Base-by-base conservation (phyloP, 2,113 vertebrate species). In the Marmota monax region DNA sequence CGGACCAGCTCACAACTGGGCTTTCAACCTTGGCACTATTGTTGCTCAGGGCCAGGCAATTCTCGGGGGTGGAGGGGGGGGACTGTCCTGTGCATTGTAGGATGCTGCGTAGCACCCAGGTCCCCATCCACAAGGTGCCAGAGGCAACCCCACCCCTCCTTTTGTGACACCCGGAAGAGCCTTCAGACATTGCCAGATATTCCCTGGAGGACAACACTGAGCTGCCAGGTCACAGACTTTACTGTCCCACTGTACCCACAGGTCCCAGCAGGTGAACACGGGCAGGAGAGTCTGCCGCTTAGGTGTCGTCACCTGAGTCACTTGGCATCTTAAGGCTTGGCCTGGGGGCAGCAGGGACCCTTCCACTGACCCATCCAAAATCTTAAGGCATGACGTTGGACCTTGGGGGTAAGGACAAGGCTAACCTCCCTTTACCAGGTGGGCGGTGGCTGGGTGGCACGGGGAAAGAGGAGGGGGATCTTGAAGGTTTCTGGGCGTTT, bases 401-500 rank as follows among this genome's bases (percentile, higher is more conserved):
- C 51, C 61, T 77, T 6, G 61, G 27, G 80, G 67, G 80, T 5
- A 34, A 18, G 22, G 63, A 42, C 6, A 2, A 63, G 32, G 51
- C 51, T 63, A n/a, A 48, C 20, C 2, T 23, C 29, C 5, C 20
- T 51, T 7, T 78, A 11, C 7, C 37, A 11, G 37, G 13, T 65
- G 67, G 42, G 48, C 22, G 18, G 77, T 8, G 72, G 14, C 53
- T 20, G 51, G 53, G 53, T 29, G 25, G 63, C 22, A 1, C 7
- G 58, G 76, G 34, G 45, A 56, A 25, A 4, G 16, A 23, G n/a
- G 2, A 27, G 0, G 27, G 1, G 53, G 25, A 0, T 2, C 8
- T 18, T 20, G 29, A 77, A 32, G 23, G 7, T 39, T 79, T 37
- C 78, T 70, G 67, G 77, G 73, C n/a, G 18, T 39, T 45, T 84